phyloP scores from a whole-genome alignment of 2,113 vertebrate species.

The Syrrhaptes paradoxus region DNA sequence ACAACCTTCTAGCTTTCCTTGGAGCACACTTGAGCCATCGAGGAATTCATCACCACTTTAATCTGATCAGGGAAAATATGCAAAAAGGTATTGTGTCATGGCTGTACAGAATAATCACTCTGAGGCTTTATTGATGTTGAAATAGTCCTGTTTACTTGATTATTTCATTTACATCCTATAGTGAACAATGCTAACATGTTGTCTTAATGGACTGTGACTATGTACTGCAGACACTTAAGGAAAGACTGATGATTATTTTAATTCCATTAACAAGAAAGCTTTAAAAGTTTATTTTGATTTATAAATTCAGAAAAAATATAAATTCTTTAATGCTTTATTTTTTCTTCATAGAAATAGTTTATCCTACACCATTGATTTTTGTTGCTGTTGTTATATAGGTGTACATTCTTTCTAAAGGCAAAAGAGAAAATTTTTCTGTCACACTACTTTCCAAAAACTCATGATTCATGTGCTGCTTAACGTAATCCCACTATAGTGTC shows the following conservation, averaged over 20 bases:
- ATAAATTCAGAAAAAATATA: background rate
- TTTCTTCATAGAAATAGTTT: background rate
- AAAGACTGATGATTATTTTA: slow-evolving; percentile 20
- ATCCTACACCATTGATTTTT: background rate
- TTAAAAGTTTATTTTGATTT: slow-evolving; percentile 1
- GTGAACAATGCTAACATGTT: slow-evolving; percentile 32
- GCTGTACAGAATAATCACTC: slow-evolving; percentile 51
- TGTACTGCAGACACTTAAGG: slow-evolving; percentile 4
- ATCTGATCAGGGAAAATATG: slow-evolving; percentile 71
- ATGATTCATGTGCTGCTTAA: rapidly evolving
- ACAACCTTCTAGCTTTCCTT: slow-evolving; percentile 99
- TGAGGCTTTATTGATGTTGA: slow-evolving; percentile 50
- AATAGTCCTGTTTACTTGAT: slow-evolving; percentile 45
- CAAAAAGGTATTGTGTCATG: slow-evolving; percentile 76
- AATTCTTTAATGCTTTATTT: background rate
- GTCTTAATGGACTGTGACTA: slow-evolving; percentile 51
- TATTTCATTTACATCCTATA: slow-evolving; percentile 60
- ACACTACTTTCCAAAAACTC: background rate
- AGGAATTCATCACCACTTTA: slow-evolving; percentile 79
- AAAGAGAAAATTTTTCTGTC: background rate
- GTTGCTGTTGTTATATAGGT: background rate
- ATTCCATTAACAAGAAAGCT: slow-evolving; percentile 10
- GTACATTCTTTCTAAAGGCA: background rate
- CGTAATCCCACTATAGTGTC: background rate
- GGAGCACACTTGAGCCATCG: slow-evolving; percentile 97